A percentile compares a stretch with the other conserved stretches of the same genome.
Conservation (phyloP, 2,113 vertebrate species). For the Fregata magnificens region DNA sequence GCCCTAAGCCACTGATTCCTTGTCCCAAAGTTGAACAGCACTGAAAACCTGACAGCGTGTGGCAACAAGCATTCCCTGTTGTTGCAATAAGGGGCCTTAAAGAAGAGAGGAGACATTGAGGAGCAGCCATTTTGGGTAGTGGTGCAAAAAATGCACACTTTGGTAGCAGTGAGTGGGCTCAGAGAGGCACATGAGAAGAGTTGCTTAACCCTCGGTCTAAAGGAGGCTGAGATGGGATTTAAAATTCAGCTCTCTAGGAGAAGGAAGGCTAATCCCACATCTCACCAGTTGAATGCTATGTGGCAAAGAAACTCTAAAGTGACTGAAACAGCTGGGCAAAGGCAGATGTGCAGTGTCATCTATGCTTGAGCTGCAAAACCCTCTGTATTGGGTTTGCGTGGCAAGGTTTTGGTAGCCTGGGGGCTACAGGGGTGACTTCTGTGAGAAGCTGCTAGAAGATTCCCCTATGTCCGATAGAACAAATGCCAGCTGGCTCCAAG, state of each 20-base stretch:
- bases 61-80: neutral
- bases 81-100: neutral
- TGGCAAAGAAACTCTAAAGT: neutral
- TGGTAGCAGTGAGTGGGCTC: neutral
- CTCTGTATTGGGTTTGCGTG: neutral
- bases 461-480: too few species aligned
- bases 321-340: neutral
- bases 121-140: neutral
- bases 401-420: neutral
- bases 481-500: too few species aligned
- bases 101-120: neutral
- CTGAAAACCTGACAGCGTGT: neutral
- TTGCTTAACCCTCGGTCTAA: neutral
- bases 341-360: neutral
- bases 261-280: neutral
- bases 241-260: neutral
- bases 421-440: too few species aligned
- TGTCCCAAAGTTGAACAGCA: neutral
- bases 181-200: neutral
- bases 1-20: neutral
- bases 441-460: too few species aligned
- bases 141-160: neutral
- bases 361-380: neutral
- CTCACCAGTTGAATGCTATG: neutral
- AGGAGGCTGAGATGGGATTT: neutral